These are phyloP conservation scores for Acanthosepion lycidas DNA, from an alignment of 2,888 invertebrate species.

Conservation along the genomic window DNA sequence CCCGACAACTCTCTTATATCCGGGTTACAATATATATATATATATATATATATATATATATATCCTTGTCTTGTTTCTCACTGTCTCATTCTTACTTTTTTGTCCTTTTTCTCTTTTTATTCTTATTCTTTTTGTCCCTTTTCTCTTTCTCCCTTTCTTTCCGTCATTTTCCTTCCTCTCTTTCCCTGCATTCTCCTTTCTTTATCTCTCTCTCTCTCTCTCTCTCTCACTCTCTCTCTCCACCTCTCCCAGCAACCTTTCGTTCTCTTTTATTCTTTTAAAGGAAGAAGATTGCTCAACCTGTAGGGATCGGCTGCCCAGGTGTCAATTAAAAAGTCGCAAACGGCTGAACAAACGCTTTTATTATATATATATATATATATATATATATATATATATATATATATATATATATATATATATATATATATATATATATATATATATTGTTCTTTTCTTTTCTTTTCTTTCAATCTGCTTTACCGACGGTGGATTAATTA, in stretches of 20 bases:
- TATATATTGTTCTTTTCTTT: too few relatives aligned
- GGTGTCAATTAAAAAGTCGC: not conserved
- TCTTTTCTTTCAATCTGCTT: too few relatives aligned
- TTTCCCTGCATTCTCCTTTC: not conserved
- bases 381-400: too few relatives aligned
- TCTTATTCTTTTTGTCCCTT: too few relatives aligned
- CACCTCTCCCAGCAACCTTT: not conserved
- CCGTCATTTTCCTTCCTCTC: not conserved
- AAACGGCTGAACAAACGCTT: not conserved
- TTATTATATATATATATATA: too few relatives aligned
- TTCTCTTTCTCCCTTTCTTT: not conserved
- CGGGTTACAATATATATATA: too few relatives aligned
- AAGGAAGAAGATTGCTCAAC: too few relatives aligned
- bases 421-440: too few relatives aligned
- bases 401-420: too few relatives aligned
- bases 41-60: too few relatives aligned
- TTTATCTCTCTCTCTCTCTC: slow-evolving; percentile 48
- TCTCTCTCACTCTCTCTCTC: slow-evolving; percentile 38
- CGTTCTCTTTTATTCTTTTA: too few relatives aligned
- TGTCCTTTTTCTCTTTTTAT: not conserved
- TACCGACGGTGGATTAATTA: not conserved
- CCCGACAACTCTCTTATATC: too few relatives aligned
- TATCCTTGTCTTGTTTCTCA: not conserved
- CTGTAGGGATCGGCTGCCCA: not conserved
- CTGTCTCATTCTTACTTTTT: not conserved